A percentile compares a stretch with the other conserved stretches of the same genome.
These are phyloP conservation scores for Zaprionus tsacasi DNA, from an alignment of 1,140 invertebrate genomes.

Conservation along the genomic window DNA sequence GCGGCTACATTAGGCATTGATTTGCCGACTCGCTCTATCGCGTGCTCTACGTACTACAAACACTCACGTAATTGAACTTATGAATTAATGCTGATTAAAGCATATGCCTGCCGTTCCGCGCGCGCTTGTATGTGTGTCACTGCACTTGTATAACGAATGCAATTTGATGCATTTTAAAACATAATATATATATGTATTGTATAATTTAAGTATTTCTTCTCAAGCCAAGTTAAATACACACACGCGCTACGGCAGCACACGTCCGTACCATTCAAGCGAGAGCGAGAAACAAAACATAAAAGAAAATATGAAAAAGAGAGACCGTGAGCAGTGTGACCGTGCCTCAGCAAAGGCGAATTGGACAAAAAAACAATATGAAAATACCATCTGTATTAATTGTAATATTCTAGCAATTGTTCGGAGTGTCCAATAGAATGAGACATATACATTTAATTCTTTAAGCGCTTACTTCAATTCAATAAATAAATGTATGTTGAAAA, in stretches of 20 bases:
- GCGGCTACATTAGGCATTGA: constrained; percentile 48
- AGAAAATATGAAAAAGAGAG: constrained; percentile 47
- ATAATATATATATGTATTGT: constrained; percentile 53
- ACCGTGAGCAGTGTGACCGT: constrained; percentile 22
- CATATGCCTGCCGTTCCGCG: constrained; percentile 38
- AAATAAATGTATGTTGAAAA: background rate
- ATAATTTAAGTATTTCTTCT: constrained; percentile 67
- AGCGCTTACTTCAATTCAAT: background rate
- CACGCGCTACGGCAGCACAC: constrained; percentile 56
- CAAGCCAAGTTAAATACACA: constrained; percentile 57
- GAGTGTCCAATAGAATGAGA: no score
- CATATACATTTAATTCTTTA: background rate
- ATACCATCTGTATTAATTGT: constrained; percentile 8
- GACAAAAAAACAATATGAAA: constrained; percentile 3
- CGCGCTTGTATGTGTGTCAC: constrained; percentile 42
- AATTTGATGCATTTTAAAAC: constrained; percentile 51
- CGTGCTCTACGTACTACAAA: constrained; percentile 53
- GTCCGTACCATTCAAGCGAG: constrained; percentile 59
- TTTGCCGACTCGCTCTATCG: constrained; percentile 71
- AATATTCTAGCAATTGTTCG: background rate
- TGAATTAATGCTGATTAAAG: constrained; percentile 44
- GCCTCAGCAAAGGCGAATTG: background rate
- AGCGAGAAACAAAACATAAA: constrained; percentile 54
- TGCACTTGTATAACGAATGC: constrained; percentile 45
- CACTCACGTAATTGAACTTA: constrained; percentile 71